A percentile compares a stretch with the other conserved stretches of the same genome.
Evolutionary conservation across 2,797 vertebrate species (phyloP).

Genomic region (Pseudochaenichthys georgianus): DNA sequence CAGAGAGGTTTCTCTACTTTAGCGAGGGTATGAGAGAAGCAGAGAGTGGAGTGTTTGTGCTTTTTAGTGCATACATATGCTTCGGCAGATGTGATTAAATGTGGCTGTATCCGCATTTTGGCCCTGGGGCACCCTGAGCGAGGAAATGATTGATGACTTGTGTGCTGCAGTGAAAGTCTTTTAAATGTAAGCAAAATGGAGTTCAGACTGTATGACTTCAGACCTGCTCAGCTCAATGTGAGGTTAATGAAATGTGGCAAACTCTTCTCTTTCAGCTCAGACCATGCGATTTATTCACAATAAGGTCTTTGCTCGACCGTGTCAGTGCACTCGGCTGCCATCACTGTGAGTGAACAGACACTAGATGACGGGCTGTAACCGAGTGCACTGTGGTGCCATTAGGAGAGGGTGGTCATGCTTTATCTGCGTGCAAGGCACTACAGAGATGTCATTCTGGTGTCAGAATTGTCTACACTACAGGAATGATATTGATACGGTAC

Average conservation of each 20-base stretch:
- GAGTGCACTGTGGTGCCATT: constrained; percentile 33
- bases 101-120: constrained; percentile 57
- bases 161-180: constrained; percentile 72
- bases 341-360: constrained; percentile 41
- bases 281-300: constrained; percentile 67
- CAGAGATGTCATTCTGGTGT: constrained; percentile 23
- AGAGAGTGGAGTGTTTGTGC: constrained; percentile 31
- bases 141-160: constrained; percentile 82
- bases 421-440: constrained; percentile 17
- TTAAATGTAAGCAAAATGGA: constrained; percentile 72
- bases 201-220: constrained; percentile 76
- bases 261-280: constrained; percentile 57
- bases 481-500: not conserved
- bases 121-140: constrained; percentile 39
- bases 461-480: constrained; percentile 20
- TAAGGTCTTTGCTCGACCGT: constrained; percentile 53
- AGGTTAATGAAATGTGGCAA: constrained; percentile 77
- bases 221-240: constrained; percentile 64
- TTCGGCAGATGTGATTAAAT: constrained; percentile 54
- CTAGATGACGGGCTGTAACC: constrained; percentile 33
- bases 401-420: constrained; percentile 32
- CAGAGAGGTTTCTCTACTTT: constrained; percentile 42
- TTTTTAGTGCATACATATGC: constrained; percentile 57
- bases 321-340: constrained; percentile 48
- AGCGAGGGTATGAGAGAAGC: constrained; percentile 4